These are phyloP conservation scores for Chiropotes sagulatus DNA, from an alignment of 2,797 vertebrate genomes.

Conservation along the genomic window DNA sequence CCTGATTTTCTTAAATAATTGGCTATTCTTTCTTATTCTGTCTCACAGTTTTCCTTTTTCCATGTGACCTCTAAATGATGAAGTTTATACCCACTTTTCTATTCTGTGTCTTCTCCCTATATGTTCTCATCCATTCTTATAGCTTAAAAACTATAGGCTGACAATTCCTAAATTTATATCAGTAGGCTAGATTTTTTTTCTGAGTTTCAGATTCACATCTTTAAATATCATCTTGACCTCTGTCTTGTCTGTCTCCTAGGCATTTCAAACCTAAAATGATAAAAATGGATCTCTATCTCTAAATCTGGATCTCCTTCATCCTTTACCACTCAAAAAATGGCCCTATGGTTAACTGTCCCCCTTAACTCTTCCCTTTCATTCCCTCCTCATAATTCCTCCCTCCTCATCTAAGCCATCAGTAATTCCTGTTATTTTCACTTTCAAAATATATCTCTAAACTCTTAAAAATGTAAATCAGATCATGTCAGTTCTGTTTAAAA, in stretches of 20 bases:
- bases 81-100: background rate
- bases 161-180: constrained; percentile 51
- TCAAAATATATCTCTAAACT: background rate
- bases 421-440: background rate
- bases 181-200: constrained; percentile 23
- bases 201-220: constrained; percentile 46
- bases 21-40: background rate
- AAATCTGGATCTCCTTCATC: constrained; percentile 6
- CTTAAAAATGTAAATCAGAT: constrained; percentile 3
- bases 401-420: background rate
- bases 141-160: constrained; percentile 50
- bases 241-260: background rate
- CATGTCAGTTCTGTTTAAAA: background rate
- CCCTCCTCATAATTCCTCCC: background rate
- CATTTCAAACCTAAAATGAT: constrained; percentile 51
- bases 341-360: background rate
- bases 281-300: constrained; percentile 30
- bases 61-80: background rate
- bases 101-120: background rate
- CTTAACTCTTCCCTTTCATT: background rate
- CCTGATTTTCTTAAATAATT: constrained; percentile 35
- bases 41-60: background rate
- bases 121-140: background rate
- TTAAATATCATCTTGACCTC: constrained; percentile 54
- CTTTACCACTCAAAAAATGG: background rate